Base-by-base conservation (phyloP, 2,797 vertebrate species). In the Sebastes elongatus region DNA sequence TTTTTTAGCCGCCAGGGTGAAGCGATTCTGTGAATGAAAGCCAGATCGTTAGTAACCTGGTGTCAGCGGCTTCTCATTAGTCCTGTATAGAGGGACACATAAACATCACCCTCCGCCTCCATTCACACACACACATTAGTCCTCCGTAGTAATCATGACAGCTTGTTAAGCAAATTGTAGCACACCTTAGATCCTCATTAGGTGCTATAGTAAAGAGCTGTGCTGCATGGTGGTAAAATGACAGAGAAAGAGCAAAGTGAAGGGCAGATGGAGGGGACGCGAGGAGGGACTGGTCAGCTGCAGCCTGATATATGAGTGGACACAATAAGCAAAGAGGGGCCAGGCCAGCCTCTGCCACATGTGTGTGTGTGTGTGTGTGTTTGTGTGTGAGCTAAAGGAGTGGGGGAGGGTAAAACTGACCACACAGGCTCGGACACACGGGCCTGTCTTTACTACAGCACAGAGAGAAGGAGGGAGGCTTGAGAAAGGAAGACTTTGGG, bases 221-320 rank as follows among this genome's bases (percentile, higher is more conserved):
- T 30, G 57, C 33, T 33, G 35, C 33, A 13, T 13, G 52, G 6
- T 22, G 65, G 55, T 69, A 18, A 70, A 90, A 73, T 69, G 74
- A 78, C 76, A 75, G 86, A 77, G 85, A 90, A 86, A 69, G 88
- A 85, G 86, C 83, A 81, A 81, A 85, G 83, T 82, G 86, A 92
- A 92, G 88, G 92, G 89, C 92, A 95, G 92, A 94, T 92, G 90
- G 93, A 89, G 85, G 83, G 88, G 90, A 92, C 86, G 11, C 68
- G 35, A 83, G 77, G 81, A 90, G 82, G 84, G 79, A 92, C 88
- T 90, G 93, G 93, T 95, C 94, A 95, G 91, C 94, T 94, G 94
- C 93, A 93, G 92, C 83, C 95, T 97, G 96, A 97, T 97, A 95
- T 95, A 96, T 92, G 95, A 93, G 94, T 81, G 92, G 95, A 91